phyloP scores from a whole-genome alignment of 2,113 vertebrate genomes.

The Chloebia gouldiae region DNA sequence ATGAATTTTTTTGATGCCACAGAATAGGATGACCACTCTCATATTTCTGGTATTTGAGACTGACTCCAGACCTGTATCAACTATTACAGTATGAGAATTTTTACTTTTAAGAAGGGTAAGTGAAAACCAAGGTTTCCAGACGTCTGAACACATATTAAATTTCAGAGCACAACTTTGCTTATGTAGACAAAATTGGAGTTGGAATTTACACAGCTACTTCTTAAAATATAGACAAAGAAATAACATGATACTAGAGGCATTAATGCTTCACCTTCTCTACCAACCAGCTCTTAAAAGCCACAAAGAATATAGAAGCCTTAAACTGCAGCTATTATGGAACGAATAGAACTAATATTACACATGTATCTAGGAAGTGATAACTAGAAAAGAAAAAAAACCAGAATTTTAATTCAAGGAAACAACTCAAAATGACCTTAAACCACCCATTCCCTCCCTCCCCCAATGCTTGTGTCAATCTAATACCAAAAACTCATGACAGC shows the following conservation, averaged over 20 bases:
- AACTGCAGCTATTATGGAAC: background rate
- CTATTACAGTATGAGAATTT: background rate
- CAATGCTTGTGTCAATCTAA: background rate
- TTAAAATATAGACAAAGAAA: background rate
- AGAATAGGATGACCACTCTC: background rate
- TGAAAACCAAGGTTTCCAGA: background rate
- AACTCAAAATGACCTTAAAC: background rate
- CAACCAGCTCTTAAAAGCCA: background rate
- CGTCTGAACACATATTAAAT: background rate
- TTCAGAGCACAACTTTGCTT: background rate
- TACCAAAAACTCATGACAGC: background rate
- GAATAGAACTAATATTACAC: background rate
- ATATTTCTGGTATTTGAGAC: background rate
- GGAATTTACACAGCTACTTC: background rate
- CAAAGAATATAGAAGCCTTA: background rate
- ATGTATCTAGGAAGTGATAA: background rate
- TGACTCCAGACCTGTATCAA: background rate
- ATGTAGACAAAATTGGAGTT: background rate
- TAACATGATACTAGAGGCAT: fast-evolving
- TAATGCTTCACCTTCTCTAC: background rate
- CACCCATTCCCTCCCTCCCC: background rate
- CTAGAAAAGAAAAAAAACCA: background rate
- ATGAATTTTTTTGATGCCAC: background rate
- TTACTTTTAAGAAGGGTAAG: background rate
- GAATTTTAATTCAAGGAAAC: background rate